phyloP scores from a whole-genome alignment of 1,140 invertebrate species.

The Melanaphis sacchari region DNA sequence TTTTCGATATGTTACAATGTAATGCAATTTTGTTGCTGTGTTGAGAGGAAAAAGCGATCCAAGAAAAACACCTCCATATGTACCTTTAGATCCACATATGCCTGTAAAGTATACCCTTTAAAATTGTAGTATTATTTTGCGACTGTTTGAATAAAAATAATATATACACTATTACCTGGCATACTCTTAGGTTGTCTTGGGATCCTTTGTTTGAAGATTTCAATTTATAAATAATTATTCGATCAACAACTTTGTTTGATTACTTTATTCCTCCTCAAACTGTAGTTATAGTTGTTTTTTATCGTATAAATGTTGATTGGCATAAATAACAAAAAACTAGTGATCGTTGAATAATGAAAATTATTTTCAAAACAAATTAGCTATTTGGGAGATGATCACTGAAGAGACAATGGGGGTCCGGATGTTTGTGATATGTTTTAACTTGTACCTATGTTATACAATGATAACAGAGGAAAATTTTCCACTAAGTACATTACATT shows the following conservation, averaged over 20 bases:
- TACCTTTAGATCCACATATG: neutral
- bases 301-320: neutral
- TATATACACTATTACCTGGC: neutral
- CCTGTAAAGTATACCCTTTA: neutral
- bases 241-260: neutral
- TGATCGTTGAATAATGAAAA: neutral
- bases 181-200: neutral
- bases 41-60: neutral
- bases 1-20: neutral
- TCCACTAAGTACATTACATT: neutral
- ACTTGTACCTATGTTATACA: neutral
- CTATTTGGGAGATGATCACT: neutral
- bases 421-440: neutral
- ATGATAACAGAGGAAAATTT: neutral
- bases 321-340: neutral
- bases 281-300: neutral
- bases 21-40: neutral
- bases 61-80: constrained; percentile 7
- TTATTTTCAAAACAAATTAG: neutral
- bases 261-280: neutral
- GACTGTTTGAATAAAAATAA: neutral
- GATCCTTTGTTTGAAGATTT: neutral
- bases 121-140: neutral
- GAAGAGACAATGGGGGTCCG: neutral
- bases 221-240: constrained; percentile 18